Conservation (phyloP, 1,140 invertebrate species). For the Drosophila gunungcola region DNA sequence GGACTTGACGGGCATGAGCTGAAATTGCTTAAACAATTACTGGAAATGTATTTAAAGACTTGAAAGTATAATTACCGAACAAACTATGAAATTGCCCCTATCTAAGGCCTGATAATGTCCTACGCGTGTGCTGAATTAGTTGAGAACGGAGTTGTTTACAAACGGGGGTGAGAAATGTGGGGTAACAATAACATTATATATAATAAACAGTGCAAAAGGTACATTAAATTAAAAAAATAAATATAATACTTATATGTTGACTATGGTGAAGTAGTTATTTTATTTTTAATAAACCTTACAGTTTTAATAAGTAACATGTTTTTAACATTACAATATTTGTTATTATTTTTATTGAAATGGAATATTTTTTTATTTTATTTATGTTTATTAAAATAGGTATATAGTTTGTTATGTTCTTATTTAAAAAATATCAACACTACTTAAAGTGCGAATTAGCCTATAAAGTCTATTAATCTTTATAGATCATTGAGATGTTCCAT, state of each 20-base stretch:
- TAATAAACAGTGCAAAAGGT: not conserved
- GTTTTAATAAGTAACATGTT: not conserved
- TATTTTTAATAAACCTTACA: not conserved
- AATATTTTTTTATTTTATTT: no score
- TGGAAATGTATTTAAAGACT: slow-evolving; percentile 44
- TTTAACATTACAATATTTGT: not conserved
- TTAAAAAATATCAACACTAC: no score
- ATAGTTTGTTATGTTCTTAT: no score
- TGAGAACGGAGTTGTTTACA: not conserved
- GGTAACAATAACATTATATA: not conserved
- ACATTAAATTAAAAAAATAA: slow-evolving; percentile 4
- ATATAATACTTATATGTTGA: not conserved
- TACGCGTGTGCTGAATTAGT: slow-evolving; percentile 13
- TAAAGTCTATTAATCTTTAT: no score
- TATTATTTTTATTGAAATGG: not conserved
- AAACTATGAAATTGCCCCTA: slow-evolving; percentile 46
- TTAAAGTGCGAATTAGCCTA: no score
- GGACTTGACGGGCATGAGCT: slow-evolving; percentile 31
- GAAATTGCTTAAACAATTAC: slow-evolving; percentile 46
- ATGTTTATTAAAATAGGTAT: no score
- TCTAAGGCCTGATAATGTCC: slow-evolving; percentile 39
- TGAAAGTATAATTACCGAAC: slow-evolving; percentile 39
- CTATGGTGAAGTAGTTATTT: not conserved
- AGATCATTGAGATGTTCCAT: no score
- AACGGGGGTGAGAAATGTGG: not conserved